These are phyloP conservation scores for Zhengitettix transpicula DNA, from an alignment of 2,888 invertebrate genomes.

Conservation along the genomic window DNA sequence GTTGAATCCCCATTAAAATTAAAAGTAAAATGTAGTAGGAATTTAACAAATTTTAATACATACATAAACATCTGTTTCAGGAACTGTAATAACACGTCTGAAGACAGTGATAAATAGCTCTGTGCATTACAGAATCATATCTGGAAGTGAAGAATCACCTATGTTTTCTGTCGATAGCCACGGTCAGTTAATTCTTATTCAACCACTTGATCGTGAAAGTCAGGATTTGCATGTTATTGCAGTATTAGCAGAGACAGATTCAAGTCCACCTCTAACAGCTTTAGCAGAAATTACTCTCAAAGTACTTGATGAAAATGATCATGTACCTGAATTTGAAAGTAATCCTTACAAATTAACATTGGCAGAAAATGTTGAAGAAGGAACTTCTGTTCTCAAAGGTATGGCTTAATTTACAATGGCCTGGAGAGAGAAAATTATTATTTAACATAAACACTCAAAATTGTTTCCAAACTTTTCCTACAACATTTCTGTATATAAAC, in stretches of 20 bases:
- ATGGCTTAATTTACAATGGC: too few relatives aligned
- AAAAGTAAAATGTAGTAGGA: too few relatives aligned
- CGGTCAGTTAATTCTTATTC: slow-evolving; percentile 58
- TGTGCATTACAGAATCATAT: slow-evolving; percentile 44
- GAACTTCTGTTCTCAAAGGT: slow-evolving; percentile 57
- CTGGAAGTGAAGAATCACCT: slow-evolving; percentile 37
- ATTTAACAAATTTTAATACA: too few relatives aligned
- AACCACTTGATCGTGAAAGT: slow-evolving; percentile 57
- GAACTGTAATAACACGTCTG: slow-evolving; percentile 48
- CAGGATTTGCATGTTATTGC: slow-evolving; percentile 53
- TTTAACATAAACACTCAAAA: too few relatives aligned
- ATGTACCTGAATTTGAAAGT: slow-evolving; percentile 73
- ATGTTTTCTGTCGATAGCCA: slow-evolving; percentile 53
- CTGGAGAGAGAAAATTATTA: too few relatives aligned
- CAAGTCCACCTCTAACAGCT: slow-evolving; percentile 52
- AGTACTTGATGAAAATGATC: slow-evolving; percentile 81
- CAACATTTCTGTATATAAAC: too few relatives aligned
- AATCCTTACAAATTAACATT: slow-evolving; percentile 59
- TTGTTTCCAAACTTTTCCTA: too few relatives aligned
- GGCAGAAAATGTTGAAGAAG: slow-evolving; percentile 70
- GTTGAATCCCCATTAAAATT: too few relatives aligned
- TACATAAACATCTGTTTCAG: slow-evolving; percentile 19
- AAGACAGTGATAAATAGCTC: slow-evolving; percentile 43
- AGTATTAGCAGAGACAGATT: slow-evolving; percentile 50
- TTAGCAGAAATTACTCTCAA: slow-evolving; percentile 56